phyloP scores from a whole-genome alignment of 2,797 vertebrate genomes.

The Agapornis canus region DNA sequence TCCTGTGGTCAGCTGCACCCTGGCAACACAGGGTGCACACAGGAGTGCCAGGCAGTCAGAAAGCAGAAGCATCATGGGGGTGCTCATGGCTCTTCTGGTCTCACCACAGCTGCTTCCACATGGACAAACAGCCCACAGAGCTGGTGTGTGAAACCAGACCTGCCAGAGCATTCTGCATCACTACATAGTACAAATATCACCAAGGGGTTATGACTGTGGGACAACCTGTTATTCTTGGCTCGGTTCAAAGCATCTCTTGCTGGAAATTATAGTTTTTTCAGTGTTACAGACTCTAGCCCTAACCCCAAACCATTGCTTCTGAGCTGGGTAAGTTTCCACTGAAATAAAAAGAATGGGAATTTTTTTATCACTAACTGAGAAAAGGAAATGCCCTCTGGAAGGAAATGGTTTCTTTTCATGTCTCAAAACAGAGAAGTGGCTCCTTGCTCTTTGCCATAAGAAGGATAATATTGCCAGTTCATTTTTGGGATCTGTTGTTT shows the following conservation, averaged over 20 bases:
- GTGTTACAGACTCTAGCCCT: neutral
- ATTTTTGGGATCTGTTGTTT: neutral
- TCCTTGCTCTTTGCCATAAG: neutral
- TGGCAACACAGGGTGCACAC: neutral
- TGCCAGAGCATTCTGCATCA: neutral
- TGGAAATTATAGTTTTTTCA: neutral
- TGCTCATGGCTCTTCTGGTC: neutral
- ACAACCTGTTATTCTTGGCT: neutral
- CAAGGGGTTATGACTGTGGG: neutral
- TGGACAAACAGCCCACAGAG: neutral
- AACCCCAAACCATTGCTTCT: neutral
- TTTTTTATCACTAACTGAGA: neutral
- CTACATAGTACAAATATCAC: neutral
- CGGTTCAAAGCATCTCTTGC: neutral
- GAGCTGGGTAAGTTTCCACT: neutral
- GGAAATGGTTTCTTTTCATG: neutral
- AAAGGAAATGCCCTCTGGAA: neutral
- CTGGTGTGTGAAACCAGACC: neutral
- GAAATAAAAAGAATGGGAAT: neutral
- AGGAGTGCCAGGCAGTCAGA: neutral
- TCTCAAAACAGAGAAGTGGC: conserved; percentile 1
- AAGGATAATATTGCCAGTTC: neutral
- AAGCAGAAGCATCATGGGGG: neutral
- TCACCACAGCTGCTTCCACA: neutral
- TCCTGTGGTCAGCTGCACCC: neutral